Evolutionary conservation across 2,888 invertebrate species (phyloP), one percentile per base, ranked within the genome.

Genomic region (Boloria selene): DNA sequence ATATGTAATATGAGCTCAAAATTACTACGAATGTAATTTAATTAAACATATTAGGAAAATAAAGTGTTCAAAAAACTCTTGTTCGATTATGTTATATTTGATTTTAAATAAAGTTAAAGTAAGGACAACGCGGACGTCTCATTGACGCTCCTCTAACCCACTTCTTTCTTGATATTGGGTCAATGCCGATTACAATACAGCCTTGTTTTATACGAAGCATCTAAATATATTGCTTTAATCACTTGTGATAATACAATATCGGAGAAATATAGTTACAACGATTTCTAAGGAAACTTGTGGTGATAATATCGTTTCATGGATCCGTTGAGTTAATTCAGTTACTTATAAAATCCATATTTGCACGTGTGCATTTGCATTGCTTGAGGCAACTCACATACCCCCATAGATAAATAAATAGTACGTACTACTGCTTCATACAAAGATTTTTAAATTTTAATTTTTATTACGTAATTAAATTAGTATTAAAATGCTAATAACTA

Each of bases 101-200:
- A 22, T 22, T 22, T 22, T 22, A 3, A 22, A 22, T 22, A 22
- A 22, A 22, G 22, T 22, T 64, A 45, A 58, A 61, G 65, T 58
- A 52, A 63, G 60, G 60, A 10, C 31, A n/a, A n/a, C n/a, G n/a
- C n/a, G n/a, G 2, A 38, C 31, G 31, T 38, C 63, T 70, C 68
- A 61, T 31, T 52, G 67, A 65, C 71, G 68, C 72, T 69, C 72
- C 75, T 75, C 75, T 81, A 78, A 77, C 80, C 82, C 75, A 82
- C 73, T 79, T 79, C 75, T 72, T 51, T 69, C 65, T 70, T 71
- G 75, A 75, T 77, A 77, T 64, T 73, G 73, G 79, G 81, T 78
- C 79, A 81, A 82, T 81, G 77, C 68, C 76, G 69, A 78, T 75
- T 77, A 77, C 50, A 56, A 49, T 47, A 47, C 26, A 63, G 63